A percentile compares a stretch with the other conserved stretches of the same genome.
These are phyloP conservation scores for Timandra comae DNA, from an alignment of 2,888 invertebrate genomes.

Conservation along the genomic window DNA sequence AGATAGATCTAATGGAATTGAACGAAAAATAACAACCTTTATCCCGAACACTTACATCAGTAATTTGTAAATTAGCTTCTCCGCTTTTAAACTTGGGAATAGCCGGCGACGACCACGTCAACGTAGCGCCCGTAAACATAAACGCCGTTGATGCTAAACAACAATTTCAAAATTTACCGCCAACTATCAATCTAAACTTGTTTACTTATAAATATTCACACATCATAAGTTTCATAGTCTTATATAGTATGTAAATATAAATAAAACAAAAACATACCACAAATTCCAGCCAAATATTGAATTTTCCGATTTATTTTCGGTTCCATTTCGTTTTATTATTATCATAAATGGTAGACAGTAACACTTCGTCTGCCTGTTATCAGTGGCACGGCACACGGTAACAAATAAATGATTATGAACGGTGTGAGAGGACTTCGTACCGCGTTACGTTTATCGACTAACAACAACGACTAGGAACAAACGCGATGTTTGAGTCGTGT, in stretches of 20 bases:
- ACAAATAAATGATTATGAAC: too few relatives aligned
- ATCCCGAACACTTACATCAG: slow-evolving; percentile 67
- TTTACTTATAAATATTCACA: neutral
- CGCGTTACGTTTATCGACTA: too few relatives aligned
- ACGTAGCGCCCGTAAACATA: slow-evolving; percentile 61
- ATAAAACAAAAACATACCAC: slow-evolving; percentile 44
- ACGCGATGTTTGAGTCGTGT: too few relatives aligned
- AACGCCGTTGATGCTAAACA: slow-evolving; percentile 66
- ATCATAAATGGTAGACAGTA: slow-evolving; percentile 5
- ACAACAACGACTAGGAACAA: too few relatives aligned
- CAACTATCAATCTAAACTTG: slow-evolving; percentile 1
- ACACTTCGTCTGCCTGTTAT: neutral
- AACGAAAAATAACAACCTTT: too few relatives aligned
- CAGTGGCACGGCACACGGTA: too few relatives aligned
- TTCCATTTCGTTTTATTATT: slow-evolving; percentile 22
- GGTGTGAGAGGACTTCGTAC: too few relatives aligned
- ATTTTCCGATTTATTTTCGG: slow-evolving; percentile 42
- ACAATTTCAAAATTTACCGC: slow-evolving; percentile 33
- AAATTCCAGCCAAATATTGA: slow-evolving; percentile 65
- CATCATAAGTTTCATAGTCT: neutral
- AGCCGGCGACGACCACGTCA: slow-evolving; percentile 76
- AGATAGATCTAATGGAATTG: too few relatives aligned
- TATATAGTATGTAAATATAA: slow-evolving; percentile 4
- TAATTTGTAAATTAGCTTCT: slow-evolving; percentile 52
- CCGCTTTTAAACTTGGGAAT: slow-evolving; percentile 69